Percentiles rank a stretch among this genome's conserved stretches.
These are phyloP conservation scores for Meloe dianella DNA, from an alignment of 2,888 invertebrate species.

Conservation along the genomic window DNA sequence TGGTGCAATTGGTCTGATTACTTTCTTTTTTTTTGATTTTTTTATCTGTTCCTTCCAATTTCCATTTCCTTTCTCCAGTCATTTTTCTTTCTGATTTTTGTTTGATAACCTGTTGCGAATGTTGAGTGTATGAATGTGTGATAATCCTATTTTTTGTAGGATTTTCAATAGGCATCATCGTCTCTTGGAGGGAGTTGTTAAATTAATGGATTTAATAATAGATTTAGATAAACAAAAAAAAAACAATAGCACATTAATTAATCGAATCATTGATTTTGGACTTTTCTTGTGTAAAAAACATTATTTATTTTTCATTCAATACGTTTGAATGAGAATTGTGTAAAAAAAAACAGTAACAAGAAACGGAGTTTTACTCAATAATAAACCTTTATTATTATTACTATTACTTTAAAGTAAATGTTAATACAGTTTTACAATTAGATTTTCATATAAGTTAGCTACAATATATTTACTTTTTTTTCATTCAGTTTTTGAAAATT, in stretches of 20 bases:
- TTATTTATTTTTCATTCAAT: neutral
- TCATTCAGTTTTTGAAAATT: neutral
- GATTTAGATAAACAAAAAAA: neutral
- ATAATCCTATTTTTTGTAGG: constrained; percentile 38
- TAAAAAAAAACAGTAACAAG: neutral
- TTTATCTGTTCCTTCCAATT: neutral
- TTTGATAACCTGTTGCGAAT: constrained; percentile 18
- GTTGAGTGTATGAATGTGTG: constrained; percentile 29
- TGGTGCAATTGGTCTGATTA: constrained; percentile 17
- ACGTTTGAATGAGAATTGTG: neutral
- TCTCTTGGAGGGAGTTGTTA: constrained; percentile 8
- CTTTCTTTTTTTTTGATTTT: constrained; percentile 1
- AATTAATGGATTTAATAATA: neutral
- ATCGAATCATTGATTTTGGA: neutral
- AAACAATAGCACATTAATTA: neutral
- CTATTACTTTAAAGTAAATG: too few relatives aligned
- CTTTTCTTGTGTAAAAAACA: neutral
- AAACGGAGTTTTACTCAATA: constrained; percentile 25
- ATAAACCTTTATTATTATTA: constrained; percentile 28
- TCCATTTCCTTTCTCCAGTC: constrained; percentile 10
- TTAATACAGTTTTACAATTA: neutral
- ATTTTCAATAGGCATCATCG: constrained; percentile 30
- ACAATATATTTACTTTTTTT: neutral
- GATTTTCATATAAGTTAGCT: neutral
- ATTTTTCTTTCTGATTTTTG: constrained; percentile 16